Evolutionary conservation across 2,797 vertebrate species (phyloP), one percentile per base, ranked within the genome.

Genomic region (Cheracebus regulus): DNA sequence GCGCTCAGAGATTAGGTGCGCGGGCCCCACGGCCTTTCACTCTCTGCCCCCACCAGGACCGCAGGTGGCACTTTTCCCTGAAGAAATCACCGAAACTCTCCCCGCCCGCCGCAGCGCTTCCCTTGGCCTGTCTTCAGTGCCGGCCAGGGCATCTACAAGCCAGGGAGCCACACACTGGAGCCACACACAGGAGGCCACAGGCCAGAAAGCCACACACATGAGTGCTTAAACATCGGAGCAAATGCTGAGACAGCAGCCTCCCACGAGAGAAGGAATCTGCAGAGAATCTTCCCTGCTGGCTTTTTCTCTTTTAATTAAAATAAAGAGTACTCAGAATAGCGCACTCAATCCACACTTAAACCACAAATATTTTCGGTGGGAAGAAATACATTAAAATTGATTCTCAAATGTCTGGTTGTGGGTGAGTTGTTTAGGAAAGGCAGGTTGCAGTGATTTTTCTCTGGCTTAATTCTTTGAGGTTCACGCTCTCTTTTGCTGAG

Each of bases 21-120:
- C 61, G 1, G 81, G 52, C 81, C 90, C 90, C 84, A 39, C 8
- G 19, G 64, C 88, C 50, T 95, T 96, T 92, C 75, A 8, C 86
- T 87, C 50, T 70, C 85, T 19, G 70, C 55, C 30, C 93, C 64
- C 55, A 67, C n/a, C 11, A 48, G 1, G 57, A 30, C 84, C 5
- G 73, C 98, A 98, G 98, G 90, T 98, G 98, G 75, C 84, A 76
- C 93, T 93, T 98, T 98, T 98, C 98, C 97, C 98, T 94, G 86
- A 97, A 90, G 95, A 96, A 97, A 96, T 81, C 33, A 30, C 44
- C 19, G 46, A 41, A n/a, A 36, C 33, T 78, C 46, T 41, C 76
- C 20, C n/a, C 7, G 41, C 26, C 44, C 12, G 1, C 24, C 28
- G 0, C 52, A 2, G 22, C 7, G 44, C 72, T 52, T 48, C 57